Conservation (phyloP, 2,888 invertebrate genomes). For the Scaptomyza cyrtandrae region DNA sequence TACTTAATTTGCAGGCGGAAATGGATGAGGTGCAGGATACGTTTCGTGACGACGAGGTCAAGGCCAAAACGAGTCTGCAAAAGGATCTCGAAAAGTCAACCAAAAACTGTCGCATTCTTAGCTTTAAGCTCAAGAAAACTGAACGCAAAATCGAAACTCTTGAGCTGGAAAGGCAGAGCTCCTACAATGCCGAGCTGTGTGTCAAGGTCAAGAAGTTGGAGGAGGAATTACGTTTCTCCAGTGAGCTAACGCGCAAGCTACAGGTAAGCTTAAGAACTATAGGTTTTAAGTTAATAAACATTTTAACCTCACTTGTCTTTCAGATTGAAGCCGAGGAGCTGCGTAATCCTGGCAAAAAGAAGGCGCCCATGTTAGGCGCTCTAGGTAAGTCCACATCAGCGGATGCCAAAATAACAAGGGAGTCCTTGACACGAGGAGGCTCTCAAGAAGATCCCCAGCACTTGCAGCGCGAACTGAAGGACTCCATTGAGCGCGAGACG, state of each 20-base stretch:
- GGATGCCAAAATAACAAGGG: slow-evolving; percentile 90
- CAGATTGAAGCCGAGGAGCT: slow-evolving; percentile 83
- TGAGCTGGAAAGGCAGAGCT: slow-evolving; percentile 92
- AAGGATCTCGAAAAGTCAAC: slow-evolving; percentile 98
- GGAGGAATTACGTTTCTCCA: slow-evolving; percentile 92
- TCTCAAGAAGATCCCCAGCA: slow-evolving; percentile 93
- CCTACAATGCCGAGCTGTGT: slow-evolving; percentile 87
- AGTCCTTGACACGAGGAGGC: slow-evolving; percentile 90
- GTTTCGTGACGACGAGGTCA: slow-evolving; percentile 98
- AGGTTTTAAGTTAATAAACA: not conserved
- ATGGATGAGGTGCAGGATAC: slow-evolving; percentile 99
- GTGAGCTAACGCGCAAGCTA: slow-evolving; percentile 89
- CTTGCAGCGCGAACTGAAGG: slow-evolving; percentile 93
- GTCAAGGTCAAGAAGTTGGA: slow-evolving; percentile 92
- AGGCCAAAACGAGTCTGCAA: slow-evolving; percentile 96
- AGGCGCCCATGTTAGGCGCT: slow-evolving; percentile 86
- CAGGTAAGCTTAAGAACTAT: slow-evolving; percentile 85
- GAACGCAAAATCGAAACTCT: slow-evolving; percentile 95
- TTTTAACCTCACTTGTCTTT: not conserved
- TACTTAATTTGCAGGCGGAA: slow-evolving; percentile 96
- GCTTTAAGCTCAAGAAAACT: slow-evolving; percentile 98
- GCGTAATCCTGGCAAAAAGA: slow-evolving; percentile 85
- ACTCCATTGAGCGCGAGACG: slow-evolving; percentile 96
- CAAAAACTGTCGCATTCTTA: slow-evolving; percentile 98
- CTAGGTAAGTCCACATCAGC: slow-evolving; percentile 87